Evolutionary conservation across 2,888 invertebrate genomes (phyloP), one percentile per base, ranked within the genome.

Genomic region (Adineta ricciae): DNA sequence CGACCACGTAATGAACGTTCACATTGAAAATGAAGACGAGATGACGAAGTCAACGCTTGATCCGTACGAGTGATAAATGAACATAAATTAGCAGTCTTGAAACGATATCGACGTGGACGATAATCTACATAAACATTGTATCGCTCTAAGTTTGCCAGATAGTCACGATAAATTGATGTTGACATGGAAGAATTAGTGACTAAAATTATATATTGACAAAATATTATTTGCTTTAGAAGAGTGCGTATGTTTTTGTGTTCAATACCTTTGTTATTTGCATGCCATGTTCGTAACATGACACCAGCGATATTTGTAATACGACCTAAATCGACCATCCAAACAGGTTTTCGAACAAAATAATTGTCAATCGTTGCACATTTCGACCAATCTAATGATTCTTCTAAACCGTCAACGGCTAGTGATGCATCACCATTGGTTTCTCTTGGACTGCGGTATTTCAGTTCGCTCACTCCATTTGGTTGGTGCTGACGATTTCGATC

Each of bases 261-360:
- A 46, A n/a, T 46, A 84, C 84, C 41, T 78, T 78, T 89, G 19
- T 90, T 90, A 84, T 90, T 89, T n/a, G 91, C 91, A 87, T 91
- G 91, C 92, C 92, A 92, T 8, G 92, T 92, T 87, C 91, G 89
- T 83, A 92, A 89, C 56, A 92, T 89, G 27, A 92, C 90, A 3
- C 92, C 92, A 19, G 90, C 88, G 38, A 92, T 90, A 27, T 89
- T 88, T 84, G 87, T 88, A 86, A 89, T 89, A 84, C 88, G 88
- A 16, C 91, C 91, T 64, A 92, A 88, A 87, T 92, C 92, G 16
- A 92, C 91, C 88, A 91, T 92, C 91, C 91, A 92, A 83, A 91
- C 89, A 0, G 92, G 92, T 84, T 90, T 89, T 84, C 92, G 91
- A n/a, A 91, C 92, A 87, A 91, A 91, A 87, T 91, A 90, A 88